phyloP scores from a whole-genome alignment of 23 tunicate species.

The Styela clava region DNA sequence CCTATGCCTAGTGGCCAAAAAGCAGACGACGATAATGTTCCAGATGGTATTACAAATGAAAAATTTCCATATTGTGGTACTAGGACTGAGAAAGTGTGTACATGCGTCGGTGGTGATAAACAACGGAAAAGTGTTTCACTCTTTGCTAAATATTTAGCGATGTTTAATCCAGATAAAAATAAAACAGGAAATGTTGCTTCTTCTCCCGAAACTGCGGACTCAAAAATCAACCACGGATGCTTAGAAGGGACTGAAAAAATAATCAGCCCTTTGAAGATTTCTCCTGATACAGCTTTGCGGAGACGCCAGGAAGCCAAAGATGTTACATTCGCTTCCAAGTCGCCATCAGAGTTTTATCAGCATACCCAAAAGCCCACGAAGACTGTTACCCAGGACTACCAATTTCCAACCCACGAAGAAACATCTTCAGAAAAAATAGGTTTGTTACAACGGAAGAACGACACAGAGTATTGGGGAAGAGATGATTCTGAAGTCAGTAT shows the following conservation, averaged over 20 bases:
- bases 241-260: constrained; percentile 2
- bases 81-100: not conserved
- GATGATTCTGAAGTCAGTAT: constrained; percentile 27
- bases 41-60: not conserved
- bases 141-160: not conserved
- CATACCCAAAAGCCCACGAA: not conserved
- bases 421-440: not conserved
- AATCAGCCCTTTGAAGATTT: not conserved
- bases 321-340: constrained; percentile 1
- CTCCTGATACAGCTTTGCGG: constrained; percentile 12
- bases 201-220: not conserved
- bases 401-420: not conserved
- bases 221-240: not conserved
- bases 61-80: constrained; percentile 25
- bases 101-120: constrained; percentile 20
- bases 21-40: not conserved
- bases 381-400: constrained; percentile 13
- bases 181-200: not conserved
- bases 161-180: not conserved
- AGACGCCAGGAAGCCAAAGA: constrained; percentile 2
- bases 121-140: not conserved
- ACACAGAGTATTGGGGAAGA: constrained; percentile 33
- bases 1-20: constrained; percentile 31
- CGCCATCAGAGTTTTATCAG: constrained; percentile 8
- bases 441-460: not conserved